Conservation (phyloP, 2,888 invertebrate species). For the Nesidiocoris tenuis region DNA sequence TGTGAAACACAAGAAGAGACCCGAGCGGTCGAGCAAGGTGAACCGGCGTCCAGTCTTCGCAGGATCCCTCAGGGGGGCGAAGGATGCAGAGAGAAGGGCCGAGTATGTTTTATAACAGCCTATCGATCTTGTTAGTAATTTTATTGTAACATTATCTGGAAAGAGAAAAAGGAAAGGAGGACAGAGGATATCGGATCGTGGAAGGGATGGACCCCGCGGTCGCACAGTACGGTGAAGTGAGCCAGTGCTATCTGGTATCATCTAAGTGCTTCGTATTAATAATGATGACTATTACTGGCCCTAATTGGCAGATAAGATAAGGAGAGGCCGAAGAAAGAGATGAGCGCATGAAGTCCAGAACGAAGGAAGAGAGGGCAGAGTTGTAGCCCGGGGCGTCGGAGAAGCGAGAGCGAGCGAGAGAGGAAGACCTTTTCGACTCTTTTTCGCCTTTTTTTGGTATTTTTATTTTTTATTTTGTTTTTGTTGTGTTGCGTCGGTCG, state of each 20-base stretch:
- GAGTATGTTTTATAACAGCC: constrained; percentile 36
- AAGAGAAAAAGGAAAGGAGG: constrained; percentile 8
- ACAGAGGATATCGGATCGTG: neutral
- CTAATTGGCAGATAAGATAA: constrained; percentile 44
- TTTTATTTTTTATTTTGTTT: neutral
- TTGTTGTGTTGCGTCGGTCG: constrained; percentile 34
- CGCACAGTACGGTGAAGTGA: constrained; percentile 18
- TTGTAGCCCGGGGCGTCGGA: constrained; percentile 16
- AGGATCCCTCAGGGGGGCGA: neutral
- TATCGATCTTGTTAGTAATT: constrained; percentile 40
- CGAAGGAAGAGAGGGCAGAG: constrained; percentile 14
- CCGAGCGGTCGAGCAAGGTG: neutral
- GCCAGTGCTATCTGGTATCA: constrained; percentile 44
- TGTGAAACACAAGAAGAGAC: neutral
- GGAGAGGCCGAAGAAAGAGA: constrained; percentile 3
- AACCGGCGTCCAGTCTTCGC: neutral
- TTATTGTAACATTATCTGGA: constrained; percentile 39
- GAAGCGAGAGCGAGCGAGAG: constrained; percentile 16
- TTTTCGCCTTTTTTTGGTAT: constrained; percentile 10
- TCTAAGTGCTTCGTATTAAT: constrained; percentile 45
- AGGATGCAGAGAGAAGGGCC: neutral
- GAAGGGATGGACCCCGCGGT: neutral
- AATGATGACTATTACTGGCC: constrained; percentile 45
- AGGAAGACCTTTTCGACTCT: constrained; percentile 1
- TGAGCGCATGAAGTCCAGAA: neutral